A percentile compares a stretch with the other conserved stretches of the same genome.
Evolutionary conservation across 2,113 vertebrate species (phyloP).

Genomic region (Hypomesus transpacificus): DNA sequence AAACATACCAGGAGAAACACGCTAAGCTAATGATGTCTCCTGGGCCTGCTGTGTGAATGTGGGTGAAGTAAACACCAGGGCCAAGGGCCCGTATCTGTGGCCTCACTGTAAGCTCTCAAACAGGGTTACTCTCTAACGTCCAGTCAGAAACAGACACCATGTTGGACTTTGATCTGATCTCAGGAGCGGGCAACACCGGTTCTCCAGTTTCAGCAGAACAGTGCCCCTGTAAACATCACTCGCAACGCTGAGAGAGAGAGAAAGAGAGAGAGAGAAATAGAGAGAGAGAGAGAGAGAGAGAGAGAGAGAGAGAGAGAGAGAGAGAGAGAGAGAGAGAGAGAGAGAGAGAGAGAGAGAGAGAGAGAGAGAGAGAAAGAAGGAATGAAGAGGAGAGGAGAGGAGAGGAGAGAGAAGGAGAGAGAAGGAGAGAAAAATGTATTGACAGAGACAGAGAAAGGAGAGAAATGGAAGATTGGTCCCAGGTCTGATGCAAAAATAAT

Average conservation of each 20-base stretch:
- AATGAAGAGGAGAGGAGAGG: constrained; percentile 49
- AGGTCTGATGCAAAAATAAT: too few relatives aligned
- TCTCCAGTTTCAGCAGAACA: constrained; percentile 60
- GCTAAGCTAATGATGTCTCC: constrained; percentile 70
- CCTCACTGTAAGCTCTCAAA: not conserved
- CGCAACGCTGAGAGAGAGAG: constrained; percentile 74
- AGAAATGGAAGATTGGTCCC: too few relatives aligned
- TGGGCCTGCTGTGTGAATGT: constrained; percentile 19
- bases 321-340: constrained; percentile 35
- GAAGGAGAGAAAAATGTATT: too few relatives aligned
- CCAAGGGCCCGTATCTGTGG: constrained; percentile 30
- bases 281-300: constrained; percentile 36
- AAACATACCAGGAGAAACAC: constrained; percentile 50
- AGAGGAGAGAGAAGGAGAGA: constrained; percentile 36
- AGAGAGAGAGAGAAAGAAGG: constrained; percentile 68
- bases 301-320: constrained; percentile 30
- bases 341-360: constrained; percentile 28
- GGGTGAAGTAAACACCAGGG: constrained; percentile 55
- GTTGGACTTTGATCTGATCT: constrained; percentile 55
- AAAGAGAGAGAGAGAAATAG: constrained; percentile 52
- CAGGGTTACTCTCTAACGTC: constrained; percentile 12
- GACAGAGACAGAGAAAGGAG: too few relatives aligned
- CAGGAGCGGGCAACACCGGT: constrained; percentile 42
- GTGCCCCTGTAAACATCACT: constrained; percentile 59
- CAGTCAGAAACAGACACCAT: constrained; percentile 24